phyloP scores from a whole-genome alignment of 2,797 vertebrate genomes.

The Lates japonicus region DNA sequence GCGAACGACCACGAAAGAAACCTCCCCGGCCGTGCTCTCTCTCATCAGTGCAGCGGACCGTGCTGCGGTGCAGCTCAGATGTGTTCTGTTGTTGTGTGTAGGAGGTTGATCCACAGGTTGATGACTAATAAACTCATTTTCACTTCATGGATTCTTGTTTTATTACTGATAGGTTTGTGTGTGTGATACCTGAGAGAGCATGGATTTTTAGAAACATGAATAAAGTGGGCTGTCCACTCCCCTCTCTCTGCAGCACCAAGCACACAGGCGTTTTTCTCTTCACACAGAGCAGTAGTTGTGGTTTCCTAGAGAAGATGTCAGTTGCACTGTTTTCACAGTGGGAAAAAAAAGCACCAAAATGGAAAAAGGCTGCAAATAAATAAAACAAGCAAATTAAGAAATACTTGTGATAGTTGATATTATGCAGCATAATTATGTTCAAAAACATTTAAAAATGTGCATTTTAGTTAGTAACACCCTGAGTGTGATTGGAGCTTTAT shows the following conservation, averaged over 20 bases:
- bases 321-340: too few relatives aligned
- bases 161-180: constrained; percentile 26
- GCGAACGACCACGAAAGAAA: constrained; percentile 13
- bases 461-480: not conserved
- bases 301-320: too few relatives aligned
- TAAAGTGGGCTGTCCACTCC: constrained; percentile 13
- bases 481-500: not conserved
- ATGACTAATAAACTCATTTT: constrained; percentile 84
- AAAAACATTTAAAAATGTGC: not conserved
- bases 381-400: too few relatives aligned
- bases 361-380: too few relatives aligned
- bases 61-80: constrained; percentile 68
- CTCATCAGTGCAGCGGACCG: constrained; percentile 34
- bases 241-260: not conserved
- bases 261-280: too few relatives aligned
- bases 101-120: constrained; percentile 75
- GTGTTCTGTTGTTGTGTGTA: constrained; percentile 75
- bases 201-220: not conserved
- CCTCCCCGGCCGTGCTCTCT: constrained; percentile 19
- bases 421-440: not conserved
- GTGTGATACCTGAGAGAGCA: not conserved
- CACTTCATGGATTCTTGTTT: constrained; percentile 65
- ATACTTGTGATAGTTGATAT: too few relatives aligned
- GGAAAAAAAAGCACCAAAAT: too few relatives aligned
- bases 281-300: too few relatives aligned